Conservation (phyloP, 2,888 invertebrate genomes). For the Eretmocerus hayati region DNA sequence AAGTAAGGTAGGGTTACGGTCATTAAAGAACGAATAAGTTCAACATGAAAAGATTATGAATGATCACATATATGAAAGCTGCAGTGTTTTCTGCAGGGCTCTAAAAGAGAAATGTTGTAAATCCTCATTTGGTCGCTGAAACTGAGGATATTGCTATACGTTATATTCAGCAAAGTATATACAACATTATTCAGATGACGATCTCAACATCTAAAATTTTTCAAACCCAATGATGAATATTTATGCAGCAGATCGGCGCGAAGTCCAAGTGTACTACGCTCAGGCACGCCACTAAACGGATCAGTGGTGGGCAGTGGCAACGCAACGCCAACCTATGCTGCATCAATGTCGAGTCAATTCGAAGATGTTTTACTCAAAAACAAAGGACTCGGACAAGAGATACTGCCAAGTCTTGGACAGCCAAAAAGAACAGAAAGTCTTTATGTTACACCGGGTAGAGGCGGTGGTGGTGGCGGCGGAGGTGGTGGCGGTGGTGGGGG, state of each 20-base stretch:
- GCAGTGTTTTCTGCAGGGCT: no score
- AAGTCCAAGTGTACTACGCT: constrained; percentile 50
- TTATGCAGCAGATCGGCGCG: constrained; percentile 48
- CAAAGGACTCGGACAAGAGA: constrained; percentile 78
- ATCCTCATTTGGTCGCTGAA: no score
- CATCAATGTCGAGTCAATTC: constrained; percentile 56
- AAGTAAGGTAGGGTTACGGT: no score
- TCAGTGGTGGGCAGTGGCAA: constrained; percentile 50
- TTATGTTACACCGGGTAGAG: constrained; percentile 51
- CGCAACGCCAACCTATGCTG: constrained; percentile 51
- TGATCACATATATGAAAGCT: no score
- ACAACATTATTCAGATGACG: no score
- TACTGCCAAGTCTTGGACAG: constrained; percentile 78
- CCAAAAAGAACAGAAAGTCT: constrained; percentile 88
- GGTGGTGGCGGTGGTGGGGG: constrained; percentile 32
- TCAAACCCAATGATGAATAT: no score
- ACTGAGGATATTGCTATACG: no score
- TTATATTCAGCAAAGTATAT: no score
- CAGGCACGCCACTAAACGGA: constrained; percentile 42
- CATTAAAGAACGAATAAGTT: no score
- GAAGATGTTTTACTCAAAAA: constrained; percentile 77
- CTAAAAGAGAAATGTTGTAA: no score
- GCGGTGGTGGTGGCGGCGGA: constrained; percentile 26
- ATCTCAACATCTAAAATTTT: no score
- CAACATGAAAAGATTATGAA: no score